Conservation (phyloP, 2,113 vertebrate species). For the Scalopus aquaticus region DNA sequence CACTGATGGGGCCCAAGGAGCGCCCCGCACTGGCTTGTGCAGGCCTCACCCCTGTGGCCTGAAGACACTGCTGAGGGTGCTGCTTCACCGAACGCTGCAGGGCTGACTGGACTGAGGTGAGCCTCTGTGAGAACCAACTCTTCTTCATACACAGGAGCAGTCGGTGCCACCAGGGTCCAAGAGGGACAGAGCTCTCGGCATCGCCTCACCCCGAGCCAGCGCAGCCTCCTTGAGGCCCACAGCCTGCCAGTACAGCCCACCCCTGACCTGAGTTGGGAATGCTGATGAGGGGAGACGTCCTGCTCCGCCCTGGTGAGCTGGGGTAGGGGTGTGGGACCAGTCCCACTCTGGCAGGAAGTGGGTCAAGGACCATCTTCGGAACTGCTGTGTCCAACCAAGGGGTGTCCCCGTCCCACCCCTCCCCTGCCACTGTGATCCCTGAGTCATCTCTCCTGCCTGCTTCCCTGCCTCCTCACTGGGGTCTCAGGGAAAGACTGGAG, state of each 20-base stretch:
- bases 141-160: not conserved
- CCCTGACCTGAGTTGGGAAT: not conserved
- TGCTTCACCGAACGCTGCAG: not conserved
- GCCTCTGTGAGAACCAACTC: not conserved
- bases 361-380: not conserved
- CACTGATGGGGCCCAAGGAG: not conserved
- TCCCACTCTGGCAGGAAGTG: not conserved
- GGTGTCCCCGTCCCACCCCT: not conserved
- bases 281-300: not conserved
- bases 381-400: not conserved
- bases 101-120: fast-evolving
- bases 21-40: fast-evolving
- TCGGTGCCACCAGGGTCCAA: not conserved
- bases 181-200: not conserved
- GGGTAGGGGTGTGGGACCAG: not conserved
- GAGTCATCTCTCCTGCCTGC: constrained; percentile 49
- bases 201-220: not conserved
- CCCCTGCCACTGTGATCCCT: constrained; percentile 14
- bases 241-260: not conserved
- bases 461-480: not conserved
- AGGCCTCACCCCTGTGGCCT: not conserved
- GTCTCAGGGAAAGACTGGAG: constrained; percentile 6
- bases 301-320: not conserved
- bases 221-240: not conserved
- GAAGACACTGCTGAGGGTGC: fast-evolving